Conservation (phyloP, 2,113 vertebrate species). For the Solea solea region DNA sequence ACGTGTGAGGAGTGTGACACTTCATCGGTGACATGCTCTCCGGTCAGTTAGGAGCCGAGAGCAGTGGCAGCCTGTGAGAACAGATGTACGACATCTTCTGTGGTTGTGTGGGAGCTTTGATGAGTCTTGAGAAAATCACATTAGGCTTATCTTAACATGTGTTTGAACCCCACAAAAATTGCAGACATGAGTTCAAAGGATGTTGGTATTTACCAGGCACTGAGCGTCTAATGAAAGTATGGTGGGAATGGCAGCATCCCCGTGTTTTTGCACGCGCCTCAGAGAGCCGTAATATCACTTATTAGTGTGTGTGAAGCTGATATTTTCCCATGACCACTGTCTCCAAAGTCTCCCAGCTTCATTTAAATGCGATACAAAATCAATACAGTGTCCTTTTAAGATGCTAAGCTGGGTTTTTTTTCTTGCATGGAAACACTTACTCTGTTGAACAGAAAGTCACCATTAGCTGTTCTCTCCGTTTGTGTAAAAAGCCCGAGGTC, state of each 20-base stretch:
- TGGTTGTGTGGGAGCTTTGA: not conserved
- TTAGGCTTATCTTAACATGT: not conserved
- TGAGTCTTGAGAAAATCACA: not conserved
- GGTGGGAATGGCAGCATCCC: no score
- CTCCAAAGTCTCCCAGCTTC: not conserved
- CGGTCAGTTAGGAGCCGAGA: not conserved
- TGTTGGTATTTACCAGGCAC: no score
- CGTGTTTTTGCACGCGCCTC: no score
- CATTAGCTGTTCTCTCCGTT: slow-evolving; percentile 5
- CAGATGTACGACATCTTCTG: not conserved
- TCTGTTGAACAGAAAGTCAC: not conserved
- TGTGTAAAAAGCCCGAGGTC: slow-evolving; percentile 6
- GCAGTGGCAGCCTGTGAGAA: not conserved
- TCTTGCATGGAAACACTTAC: slow-evolving; percentile 21
- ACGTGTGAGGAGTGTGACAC: not conserved
- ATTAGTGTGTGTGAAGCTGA: no score
- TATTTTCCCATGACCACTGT: no score
- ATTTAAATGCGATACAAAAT: not conserved
- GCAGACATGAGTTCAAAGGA: no score
- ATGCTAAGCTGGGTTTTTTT: not conserved
- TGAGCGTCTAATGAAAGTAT: no score
- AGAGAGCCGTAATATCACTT: no score
- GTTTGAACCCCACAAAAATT: no score
- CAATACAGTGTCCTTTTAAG: not conserved
- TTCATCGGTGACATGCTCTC: not conserved